Evolutionary conservation across 2,797 vertebrate genomes (phyloP), one percentile per base, ranked within the genome.

Genomic region (Tarsius wallacei): DNA sequence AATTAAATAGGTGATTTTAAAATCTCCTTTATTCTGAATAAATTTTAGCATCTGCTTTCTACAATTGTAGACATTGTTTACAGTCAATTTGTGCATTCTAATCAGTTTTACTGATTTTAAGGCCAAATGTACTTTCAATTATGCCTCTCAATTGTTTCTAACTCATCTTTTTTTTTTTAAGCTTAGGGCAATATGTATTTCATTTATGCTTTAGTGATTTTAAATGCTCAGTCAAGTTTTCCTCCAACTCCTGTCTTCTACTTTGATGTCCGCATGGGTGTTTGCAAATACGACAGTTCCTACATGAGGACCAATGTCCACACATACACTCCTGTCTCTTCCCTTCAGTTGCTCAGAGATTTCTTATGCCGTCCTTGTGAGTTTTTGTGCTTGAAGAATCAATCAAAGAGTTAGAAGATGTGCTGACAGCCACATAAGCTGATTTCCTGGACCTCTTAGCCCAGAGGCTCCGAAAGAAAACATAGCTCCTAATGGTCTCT

Each of bases 381-480:
- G 57, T 59, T 82, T 91, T 80, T 96, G 71, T 85, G 33, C 36
- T 74, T 91, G 13, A 74, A 80, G 80, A 93, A 94, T 87, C 93
- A 57, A 74, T 94, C 82, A 87, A 84, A 96, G 57, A 24, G 17
- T 90, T 66, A 53, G 68, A 7, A 42, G 49, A 70, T 42, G 68
- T 74, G 73, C 76, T 91, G 92, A 93, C 84, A 93, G 57, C 57
- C 12, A 49, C 49, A 88, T 49, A 85, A n/a, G 53, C 33, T 90
- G 63, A 76, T 94, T 91, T 95, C 82, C 73, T 92, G 90, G 64
- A 86, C 66, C 57, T 88, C 85, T 93, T 71, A 91, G 68, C 26
- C 26, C 80, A 70, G 70, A 66, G 61, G n/a, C 63, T 87, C 71
- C 82, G 57, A 93, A 68, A 91, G 90, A 84, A 96, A 95, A 55